phyloP scores from a whole-genome alignment of 2,888 invertebrate species.

The Strigamia maritima region DNA sequence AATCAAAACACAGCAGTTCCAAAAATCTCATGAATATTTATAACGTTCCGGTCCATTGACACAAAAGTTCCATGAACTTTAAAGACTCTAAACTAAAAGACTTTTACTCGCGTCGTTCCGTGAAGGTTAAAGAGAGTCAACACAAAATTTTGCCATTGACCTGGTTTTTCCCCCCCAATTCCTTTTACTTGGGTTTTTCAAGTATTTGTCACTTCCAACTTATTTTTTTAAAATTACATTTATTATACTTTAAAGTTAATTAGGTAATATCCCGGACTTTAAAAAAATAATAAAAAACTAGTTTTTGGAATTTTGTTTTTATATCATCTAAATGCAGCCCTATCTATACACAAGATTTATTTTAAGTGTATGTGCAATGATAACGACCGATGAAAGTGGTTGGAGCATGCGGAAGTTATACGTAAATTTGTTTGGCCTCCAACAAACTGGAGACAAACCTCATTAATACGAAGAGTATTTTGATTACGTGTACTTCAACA shows the following conservation, averaged over 20 bases:
- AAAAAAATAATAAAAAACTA: too few species aligned
- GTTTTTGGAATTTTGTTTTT: too few species aligned
- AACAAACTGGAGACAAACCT: conserved; percentile 22
- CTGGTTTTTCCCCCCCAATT: conserved; percentile 6
- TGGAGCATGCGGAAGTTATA: conserved; percentile 26
- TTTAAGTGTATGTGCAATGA: conserved; percentile 1
- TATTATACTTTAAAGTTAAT: not conserved
- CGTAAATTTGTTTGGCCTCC: conserved; percentile 25
- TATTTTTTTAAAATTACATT: not conserved
- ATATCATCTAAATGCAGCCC: not conserved
- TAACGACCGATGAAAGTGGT: not conserved
- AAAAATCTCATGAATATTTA: not conserved
- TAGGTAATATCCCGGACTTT: too few species aligned
- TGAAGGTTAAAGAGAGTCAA: not conserved
- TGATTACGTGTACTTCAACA: not conserved
- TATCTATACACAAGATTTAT: not conserved
- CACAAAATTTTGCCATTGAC: not conserved
- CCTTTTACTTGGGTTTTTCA: not conserved
- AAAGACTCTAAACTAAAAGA: not conserved
- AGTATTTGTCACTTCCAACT: not conserved
- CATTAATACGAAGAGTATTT: conserved; percentile 2
- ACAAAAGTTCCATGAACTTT: not conserved
- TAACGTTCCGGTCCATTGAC: not conserved
- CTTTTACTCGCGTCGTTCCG: not conserved
- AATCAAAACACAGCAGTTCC: not conserved